These are phyloP conservation scores for Patagioenas fasciata DNA, from an alignment of 2,113 vertebrate species.

Conservation along the genomic window DNA sequence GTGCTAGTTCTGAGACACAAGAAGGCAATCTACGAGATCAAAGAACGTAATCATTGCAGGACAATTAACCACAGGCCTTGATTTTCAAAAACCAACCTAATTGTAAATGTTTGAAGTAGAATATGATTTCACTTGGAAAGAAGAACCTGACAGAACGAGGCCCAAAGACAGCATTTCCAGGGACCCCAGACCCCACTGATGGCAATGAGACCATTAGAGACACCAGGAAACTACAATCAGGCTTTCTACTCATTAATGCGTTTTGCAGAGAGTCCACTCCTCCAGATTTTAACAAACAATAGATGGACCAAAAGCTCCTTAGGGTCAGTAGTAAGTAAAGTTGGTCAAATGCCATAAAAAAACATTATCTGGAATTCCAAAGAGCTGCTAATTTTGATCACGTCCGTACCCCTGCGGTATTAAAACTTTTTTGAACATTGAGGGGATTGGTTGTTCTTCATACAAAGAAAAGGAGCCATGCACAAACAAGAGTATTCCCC, in stretches of 20 bases:
- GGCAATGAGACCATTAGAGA: not conserved
- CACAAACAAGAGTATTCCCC: not conserved
- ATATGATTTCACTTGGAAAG: not conserved
- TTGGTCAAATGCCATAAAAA: not conserved
- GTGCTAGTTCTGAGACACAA: not conserved
- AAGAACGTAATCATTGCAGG: not conserved
- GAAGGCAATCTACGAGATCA: not conserved
- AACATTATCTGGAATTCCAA: not conserved
- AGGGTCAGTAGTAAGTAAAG: constrained; percentile 1
- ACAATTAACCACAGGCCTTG: not conserved
- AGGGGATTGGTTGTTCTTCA: not conserved
- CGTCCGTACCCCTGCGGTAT: not conserved
- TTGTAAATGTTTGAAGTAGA: not conserved
- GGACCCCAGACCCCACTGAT: not conserved
- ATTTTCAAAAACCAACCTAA: not conserved
- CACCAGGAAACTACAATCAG: not conserved
- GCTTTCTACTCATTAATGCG: not conserved
- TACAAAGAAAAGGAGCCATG: not conserved
- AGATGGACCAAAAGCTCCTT: constrained; percentile 4
- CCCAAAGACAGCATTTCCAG: not conserved
- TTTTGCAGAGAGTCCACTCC: not conserved
- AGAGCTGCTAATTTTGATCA: not conserved
- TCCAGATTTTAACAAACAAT: not conserved
- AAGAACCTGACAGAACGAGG: not conserved
- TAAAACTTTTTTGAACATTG: not conserved